Base-by-base conservation (phyloP, 2,797 vertebrate species). In the Oreochromis mossambicus region DNA sequence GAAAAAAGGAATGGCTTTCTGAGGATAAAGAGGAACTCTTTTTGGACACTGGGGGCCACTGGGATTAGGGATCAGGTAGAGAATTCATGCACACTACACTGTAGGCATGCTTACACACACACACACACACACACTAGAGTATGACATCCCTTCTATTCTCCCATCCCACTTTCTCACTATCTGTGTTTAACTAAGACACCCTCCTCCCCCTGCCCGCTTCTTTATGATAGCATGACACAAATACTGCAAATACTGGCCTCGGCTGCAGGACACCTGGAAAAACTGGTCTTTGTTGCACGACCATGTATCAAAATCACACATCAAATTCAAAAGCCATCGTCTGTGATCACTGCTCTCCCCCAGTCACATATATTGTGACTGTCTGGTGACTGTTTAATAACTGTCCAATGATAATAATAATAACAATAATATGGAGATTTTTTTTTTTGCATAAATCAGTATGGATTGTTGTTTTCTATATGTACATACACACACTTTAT, bases 181-280 rank as follows among this genome's bases (percentile, higher is more conserved):
- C 94, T 82, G 81, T 81, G 77, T 81, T 78, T 83, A 90, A 89
- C 83, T 56, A 55, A 79, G 82, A 81, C 76, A 86, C 61, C 90
- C 86, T 17, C 90, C 92, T 83, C 83, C 88, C n/a, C 43, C 56
- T 61, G 68, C 83, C 79, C 86, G 88, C 95, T 96, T 95, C 95
- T 96, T 96, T 96, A 97, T 96, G 97, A 95, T 94, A 95, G 95
- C 95, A 95, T 95, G 96, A 97, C 96, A 96, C 41, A 46, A 73
- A 73, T 46, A 46, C 66, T 73, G 66, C 93, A 95, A 92, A 94
- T 95, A 95, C 96, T 93, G 94, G 95, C 94, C 96, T 96, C 89
- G 93, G 94, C 94, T 96, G 96, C 96, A 95, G 95, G 94, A 95
- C 96, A 97, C 97, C 97, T 97, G 96, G 97, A 97, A 97, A 97